Evolutionary conservation across 2,888 invertebrate genomes (phyloP), one percentile per base, ranked within the genome.

Genomic region (Hydrotaea cyrtoneurina): DNA sequence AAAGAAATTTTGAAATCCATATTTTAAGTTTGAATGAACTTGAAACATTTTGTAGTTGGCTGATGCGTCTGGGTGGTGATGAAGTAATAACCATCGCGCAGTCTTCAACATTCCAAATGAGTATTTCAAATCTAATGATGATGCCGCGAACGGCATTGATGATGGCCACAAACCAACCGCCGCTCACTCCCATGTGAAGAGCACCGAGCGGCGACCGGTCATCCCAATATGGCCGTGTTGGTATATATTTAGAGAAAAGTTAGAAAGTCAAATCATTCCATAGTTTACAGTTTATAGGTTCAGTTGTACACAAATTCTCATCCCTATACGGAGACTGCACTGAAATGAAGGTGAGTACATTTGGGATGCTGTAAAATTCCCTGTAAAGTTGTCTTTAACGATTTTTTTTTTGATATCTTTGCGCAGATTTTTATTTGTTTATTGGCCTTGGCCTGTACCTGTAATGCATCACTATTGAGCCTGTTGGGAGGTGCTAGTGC

Each of bases 381-480:
- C 43, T 15, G 3, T 57, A 62, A 17, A 75, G 19, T 36, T 76
- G 1, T 31, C 0, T 13, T 39, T 10, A 53, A 23, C 7, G 57
- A 69, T 19, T 66, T 64, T 31, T 31, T 7, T 31, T 31, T 31
- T 31, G 2, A 31, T 4, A 31, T 31, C 7, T 31, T 50, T 71
- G n/a, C 59, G 10, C 75, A 91, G 91, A 84, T 87, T 82, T 87
- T 90, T 78, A 85, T 91, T 85, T 91, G 88, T 83, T 87, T 91
- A 66, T 78, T 91, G 74, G 89, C 88, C 77, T 83, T 83, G 59
- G 69, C 89, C 11, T 86, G 88, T 81, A 82, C 84, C 17, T 88
- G 91, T 84, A 88, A 90, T 83, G 90, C 88, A 64, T 88, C 90
- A 31, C 85, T 90, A 8, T 86, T 88, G n/a, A 89, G 87, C 64